Evolutionary conservation across 2,113 vertebrate genomes (phyloP).

Genomic region (Cyprinus carpio): DNA sequence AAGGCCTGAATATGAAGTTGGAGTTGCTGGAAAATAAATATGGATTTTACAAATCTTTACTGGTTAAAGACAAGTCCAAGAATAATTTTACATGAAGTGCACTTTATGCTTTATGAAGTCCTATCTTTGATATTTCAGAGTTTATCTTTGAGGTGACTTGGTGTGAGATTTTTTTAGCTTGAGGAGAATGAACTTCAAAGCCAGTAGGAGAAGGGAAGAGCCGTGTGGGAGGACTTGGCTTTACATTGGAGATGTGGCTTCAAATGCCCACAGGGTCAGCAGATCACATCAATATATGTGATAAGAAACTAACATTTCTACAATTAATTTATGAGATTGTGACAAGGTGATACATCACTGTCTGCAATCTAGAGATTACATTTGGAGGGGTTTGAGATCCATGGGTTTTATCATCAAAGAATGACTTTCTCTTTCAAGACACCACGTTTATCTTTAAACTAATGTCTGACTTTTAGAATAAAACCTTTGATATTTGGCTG

Average conservation of each 20-base stretch:
- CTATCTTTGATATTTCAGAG: background rate
- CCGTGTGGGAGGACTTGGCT: conserved; percentile 8
- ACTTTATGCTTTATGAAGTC: background rate
- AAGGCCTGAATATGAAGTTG: too few relatives aligned
- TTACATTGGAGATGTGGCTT: conserved; percentile 35
- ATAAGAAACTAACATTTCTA: conserved; percentile 53
- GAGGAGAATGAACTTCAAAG: conserved; percentile 48
- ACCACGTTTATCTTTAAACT: conserved; percentile 45
- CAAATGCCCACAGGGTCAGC: conserved; percentile 50
- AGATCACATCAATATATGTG: conserved; percentile 55
- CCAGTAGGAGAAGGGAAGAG: background rate
- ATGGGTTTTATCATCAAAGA: conserved; percentile 57
- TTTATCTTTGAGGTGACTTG: background rate
- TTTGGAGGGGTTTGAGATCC: conserved; percentile 36
- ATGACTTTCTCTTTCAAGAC: conserved; percentile 49
- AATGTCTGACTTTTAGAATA: background rate
- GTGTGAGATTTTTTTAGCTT: background rate
- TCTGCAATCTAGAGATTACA: conserved; percentile 49
- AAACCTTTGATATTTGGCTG: conserved; percentile 25
- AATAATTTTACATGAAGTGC: background rate
- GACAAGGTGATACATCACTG: conserved; percentile 55
- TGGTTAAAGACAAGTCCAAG: background rate
- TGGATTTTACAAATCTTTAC: background rate
- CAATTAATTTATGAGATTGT: conserved; percentile 47
- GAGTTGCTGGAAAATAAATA: background rate